A percentile compares a stretch with the other conserved stretches of the same genome.
phyloP scores from a whole-genome alignment of 1,140 invertebrate species.

The Melanaphis sacchari region DNA sequence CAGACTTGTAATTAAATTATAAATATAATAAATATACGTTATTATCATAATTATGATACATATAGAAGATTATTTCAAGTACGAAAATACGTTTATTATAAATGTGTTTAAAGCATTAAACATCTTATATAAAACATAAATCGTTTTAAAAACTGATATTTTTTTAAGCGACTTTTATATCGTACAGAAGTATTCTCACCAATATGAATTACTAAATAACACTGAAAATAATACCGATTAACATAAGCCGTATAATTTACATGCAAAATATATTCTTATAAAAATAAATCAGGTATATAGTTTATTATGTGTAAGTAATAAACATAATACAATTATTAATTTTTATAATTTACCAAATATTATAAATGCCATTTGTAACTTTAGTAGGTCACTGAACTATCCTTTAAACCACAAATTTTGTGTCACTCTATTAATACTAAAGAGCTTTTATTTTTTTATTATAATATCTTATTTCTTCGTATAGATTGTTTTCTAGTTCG shows the following conservation, averaged over 20 bases:
- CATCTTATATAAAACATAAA: not conserved
- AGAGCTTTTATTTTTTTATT: not conserved
- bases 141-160: not conserved
- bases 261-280: not conserved
- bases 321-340: not conserved
- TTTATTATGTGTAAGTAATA: not conserved
- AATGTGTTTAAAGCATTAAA: not conserved
- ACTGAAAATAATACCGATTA: not conserved
- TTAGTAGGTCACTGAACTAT: not conserved
- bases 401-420: not conserved
- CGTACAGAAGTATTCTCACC: not conserved
- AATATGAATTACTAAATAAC: not conserved
- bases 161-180: not conserved
- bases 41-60: not conserved
- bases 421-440: not conserved
- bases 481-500: not conserved
- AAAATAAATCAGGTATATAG: not conserved
- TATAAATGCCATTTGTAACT: not conserved
- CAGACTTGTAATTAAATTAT: not conserved
- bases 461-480: conserved; percentile 27
- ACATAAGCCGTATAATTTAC: not conserved
- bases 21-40: not conserved
- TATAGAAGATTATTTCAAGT: not conserved
- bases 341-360: not conserved
- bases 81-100: not conserved